These are phyloP conservation scores for Dendropsophus ebraccatus DNA, from an alignment of 2,113 vertebrate species.

Conservation along the genomic window DNA sequence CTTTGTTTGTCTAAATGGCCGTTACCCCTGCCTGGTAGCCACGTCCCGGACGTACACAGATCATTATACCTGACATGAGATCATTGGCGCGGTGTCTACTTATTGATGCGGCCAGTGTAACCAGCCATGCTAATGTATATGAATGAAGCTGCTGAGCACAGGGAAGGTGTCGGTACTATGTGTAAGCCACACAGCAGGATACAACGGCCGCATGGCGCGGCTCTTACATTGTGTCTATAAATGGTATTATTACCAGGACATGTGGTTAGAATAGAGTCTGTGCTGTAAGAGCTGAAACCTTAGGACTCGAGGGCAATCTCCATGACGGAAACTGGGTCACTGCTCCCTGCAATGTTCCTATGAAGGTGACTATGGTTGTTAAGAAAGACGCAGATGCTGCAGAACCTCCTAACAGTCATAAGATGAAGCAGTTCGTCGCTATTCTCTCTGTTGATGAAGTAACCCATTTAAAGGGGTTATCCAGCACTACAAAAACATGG, in stretches of 20 bases:
- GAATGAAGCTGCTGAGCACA: background rate
- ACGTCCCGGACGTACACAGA: background rate
- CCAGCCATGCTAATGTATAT: background rate
- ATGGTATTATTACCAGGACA: background rate
- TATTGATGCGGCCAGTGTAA: background rate
- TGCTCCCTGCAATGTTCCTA: background rate
- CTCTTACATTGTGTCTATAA: background rate
- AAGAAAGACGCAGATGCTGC: background rate
- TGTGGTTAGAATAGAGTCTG: background rate
- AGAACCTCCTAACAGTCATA: background rate
- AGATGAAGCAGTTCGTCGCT: background rate
- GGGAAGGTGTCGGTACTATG: background rate
- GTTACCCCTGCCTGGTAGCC: too few species aligned
- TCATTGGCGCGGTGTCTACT: background rate
- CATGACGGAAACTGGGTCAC: background rate
- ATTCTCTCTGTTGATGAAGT: background rate
- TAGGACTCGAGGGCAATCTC: background rate
- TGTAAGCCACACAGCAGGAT: background rate
- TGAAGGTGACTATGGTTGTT: background rate
- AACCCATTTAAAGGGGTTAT: too few species aligned
- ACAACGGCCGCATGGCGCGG: background rate
- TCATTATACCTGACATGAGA: background rate
- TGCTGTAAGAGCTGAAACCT: background rate
- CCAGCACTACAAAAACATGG: too few species aligned
- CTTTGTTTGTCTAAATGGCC: too few species aligned